Percentiles rank a stretch among this genome's conserved stretches.
Conservation (phyloP, 2,113 vertebrate genomes). For the Aythya baeri region DNA sequence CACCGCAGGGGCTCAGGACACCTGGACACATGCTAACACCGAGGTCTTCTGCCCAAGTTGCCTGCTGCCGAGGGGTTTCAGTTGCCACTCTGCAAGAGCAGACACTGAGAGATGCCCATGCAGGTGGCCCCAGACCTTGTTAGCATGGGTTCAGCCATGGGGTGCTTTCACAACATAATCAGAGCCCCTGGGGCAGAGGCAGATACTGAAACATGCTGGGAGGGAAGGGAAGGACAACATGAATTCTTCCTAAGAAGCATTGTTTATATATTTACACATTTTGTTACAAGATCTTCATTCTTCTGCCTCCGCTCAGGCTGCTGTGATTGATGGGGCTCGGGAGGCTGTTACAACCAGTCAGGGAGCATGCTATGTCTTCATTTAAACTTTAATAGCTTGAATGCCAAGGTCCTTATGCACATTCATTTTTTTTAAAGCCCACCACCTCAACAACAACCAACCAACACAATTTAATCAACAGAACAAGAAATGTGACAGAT, state of each 20-base stretch:
- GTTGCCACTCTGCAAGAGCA: rapidly evolving
- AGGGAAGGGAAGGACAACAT: background rate
- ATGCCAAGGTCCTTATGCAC: background rate
- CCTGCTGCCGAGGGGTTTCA: rapidly evolving
- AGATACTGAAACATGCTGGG: rapidly evolving
- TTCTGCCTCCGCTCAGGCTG: background rate
- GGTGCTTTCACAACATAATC: rapidly evolving
- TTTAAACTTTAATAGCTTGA: slow-evolving; percentile 37
- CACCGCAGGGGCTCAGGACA: rapidly evolving
- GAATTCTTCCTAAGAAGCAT: background rate
- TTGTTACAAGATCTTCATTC: background rate
- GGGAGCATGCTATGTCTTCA: slow-evolving; percentile 31
- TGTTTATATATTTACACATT: background rate
- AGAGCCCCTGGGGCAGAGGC: background rate
- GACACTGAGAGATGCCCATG: rapidly evolving
- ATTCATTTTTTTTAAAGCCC: background rate
- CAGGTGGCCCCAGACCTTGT: rapidly evolving
- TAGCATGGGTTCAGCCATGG: rapidly evolving
- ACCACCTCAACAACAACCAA: background rate
- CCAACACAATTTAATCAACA: background rate
- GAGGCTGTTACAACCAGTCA: slow-evolving; percentile 1
- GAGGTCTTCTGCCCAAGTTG: rapidly evolving
- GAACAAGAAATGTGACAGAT: background rate
- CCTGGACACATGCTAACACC: too few species aligned
- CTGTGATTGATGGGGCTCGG: slow-evolving; percentile 24